Percentiles rank a stretch among this genome's conserved stretches.
Evolutionary conservation across 2,797 vertebrate genomes (phyloP).

Genomic region (Pitangus sulphuratus): DNA sequence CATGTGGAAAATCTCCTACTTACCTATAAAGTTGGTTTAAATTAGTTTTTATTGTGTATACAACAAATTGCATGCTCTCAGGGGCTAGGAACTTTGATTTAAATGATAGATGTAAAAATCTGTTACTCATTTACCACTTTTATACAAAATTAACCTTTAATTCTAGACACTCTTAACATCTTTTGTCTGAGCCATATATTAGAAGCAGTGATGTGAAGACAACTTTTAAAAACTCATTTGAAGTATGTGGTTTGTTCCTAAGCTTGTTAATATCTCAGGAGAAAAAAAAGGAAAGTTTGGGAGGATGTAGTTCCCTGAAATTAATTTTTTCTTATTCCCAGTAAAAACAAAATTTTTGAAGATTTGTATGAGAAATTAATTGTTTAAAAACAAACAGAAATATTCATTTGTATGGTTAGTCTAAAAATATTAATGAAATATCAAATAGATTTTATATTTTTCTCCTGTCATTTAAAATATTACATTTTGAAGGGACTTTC

Average conservation of each 20-base stretch:
- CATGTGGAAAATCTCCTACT: background rate
- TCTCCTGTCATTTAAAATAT: background rate
- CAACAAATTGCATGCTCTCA: background rate
- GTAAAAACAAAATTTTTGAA: background rate
- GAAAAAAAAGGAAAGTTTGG: accelerated
- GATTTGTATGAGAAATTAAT: background rate
- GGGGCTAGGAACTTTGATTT: background rate
- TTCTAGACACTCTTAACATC: background rate
- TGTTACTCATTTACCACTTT: background rate
- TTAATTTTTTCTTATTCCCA: background rate
- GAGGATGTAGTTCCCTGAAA: background rate
- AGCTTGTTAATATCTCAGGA: background rate
- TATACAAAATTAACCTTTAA: background rate
- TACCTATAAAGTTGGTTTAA: background rate
- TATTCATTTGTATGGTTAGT: background rate
- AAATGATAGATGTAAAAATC: background rate
- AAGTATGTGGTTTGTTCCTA: background rate
- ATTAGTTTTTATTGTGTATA: background rate
- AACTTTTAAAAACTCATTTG: background rate
- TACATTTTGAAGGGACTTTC: background rate
- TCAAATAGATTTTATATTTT: background rate
- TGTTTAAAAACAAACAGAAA: background rate
- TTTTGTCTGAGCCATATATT: background rate
- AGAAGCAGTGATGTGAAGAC: background rate
- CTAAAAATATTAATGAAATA: background rate